Evolutionary conservation across 2,888 invertebrate genomes (phyloP).

Genomic region (Drosophila recens): DNA sequence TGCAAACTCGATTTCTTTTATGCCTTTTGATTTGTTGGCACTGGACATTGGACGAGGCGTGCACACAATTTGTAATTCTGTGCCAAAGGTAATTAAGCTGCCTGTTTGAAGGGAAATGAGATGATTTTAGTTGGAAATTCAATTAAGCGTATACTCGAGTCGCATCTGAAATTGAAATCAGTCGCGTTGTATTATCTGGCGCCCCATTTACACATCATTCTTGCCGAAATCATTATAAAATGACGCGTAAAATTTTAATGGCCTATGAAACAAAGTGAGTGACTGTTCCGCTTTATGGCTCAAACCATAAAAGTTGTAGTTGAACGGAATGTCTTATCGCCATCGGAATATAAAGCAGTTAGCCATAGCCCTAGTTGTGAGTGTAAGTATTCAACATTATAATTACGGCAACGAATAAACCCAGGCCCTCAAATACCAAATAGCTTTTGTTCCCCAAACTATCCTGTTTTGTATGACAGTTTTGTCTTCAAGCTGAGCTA

Average conservation of each 20-base stretch:
- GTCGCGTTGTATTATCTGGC: conserved; percentile 48
- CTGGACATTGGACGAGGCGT: conserved; percentile 13
- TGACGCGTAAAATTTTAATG: conserved; percentile 76
- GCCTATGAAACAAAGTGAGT: conserved; percentile 45
- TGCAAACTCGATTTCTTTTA: conserved; percentile 41
- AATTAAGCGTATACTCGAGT: conserved; percentile 60
- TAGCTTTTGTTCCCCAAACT: neutral
- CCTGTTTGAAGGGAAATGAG: conserved; percentile 14
- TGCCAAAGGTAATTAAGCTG: conserved; percentile 71
- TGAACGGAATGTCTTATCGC: conserved; percentile 25
- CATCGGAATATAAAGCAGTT: conserved; percentile 45
- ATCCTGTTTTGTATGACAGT: neutral
- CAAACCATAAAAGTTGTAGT: conserved; percentile 67
- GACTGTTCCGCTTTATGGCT: conserved; percentile 51
- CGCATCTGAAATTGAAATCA: conserved; percentile 76
- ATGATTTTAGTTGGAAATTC: conserved; percentile 55
- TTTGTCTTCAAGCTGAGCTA: neutral
- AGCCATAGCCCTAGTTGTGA: conserved; percentile 3
- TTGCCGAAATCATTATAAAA: conserved; percentile 75
- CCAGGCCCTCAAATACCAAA: conserved; percentile 10
- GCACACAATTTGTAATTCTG: conserved; percentile 56
- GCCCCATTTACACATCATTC: conserved; percentile 76
- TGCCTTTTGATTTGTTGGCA: conserved; percentile 52
- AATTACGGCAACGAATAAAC: conserved; percentile 24
- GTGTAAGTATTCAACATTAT: conserved; percentile 21